Evolutionary conservation across 2,888 invertebrate species (phyloP), one percentile per base, ranked within the genome.

Genomic region (Elmis aenea): DNA sequence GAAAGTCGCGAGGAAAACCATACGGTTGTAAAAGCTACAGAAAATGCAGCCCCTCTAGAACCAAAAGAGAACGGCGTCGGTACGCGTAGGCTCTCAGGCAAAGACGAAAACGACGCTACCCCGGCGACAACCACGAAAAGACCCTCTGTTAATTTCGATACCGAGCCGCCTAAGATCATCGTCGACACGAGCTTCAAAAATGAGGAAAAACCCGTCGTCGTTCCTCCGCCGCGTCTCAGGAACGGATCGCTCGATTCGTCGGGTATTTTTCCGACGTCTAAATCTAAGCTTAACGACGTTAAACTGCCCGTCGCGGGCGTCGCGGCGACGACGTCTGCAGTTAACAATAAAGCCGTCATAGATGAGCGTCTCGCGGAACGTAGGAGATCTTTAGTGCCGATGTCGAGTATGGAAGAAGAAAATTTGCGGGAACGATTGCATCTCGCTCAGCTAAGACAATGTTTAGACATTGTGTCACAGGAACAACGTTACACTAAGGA

Each of bases 361-460:
- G 57, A 58, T 29, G 58, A 55, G 36, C 48, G 53, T 27, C 50
- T 59, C 12, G 57, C 57, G 13, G 40, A 45, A 28, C 50, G 60
- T 21, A 50, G 59, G 24, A 54, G 48, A 38, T 58, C 61, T 11
- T 49, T 59, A 30, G 59, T 59, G 50, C 61, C 64, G 29, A 77
- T 77, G 68, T 81, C 79, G 14, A 75, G 76, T 36, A 83, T 82
- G 81, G 83, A 83, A 55, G 80, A 80, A 53, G 83, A 83, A 57
- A 78, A 77, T 58, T 72, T 77, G 3, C 70, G 76, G 50, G 83
- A 83, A 55, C 72, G 75, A 32, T 65, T 76, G 37, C 71, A 81
- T 37, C 55, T 74, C 47, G 70, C 73, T 1, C 70, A 80, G n/a
- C 59, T 84, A 51, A 77, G 77, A 58, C 77, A 80, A 51, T 81